phyloP scores from a whole-genome alignment of 2,113 vertebrate species.

The Apodemus sylvaticus region DNA sequence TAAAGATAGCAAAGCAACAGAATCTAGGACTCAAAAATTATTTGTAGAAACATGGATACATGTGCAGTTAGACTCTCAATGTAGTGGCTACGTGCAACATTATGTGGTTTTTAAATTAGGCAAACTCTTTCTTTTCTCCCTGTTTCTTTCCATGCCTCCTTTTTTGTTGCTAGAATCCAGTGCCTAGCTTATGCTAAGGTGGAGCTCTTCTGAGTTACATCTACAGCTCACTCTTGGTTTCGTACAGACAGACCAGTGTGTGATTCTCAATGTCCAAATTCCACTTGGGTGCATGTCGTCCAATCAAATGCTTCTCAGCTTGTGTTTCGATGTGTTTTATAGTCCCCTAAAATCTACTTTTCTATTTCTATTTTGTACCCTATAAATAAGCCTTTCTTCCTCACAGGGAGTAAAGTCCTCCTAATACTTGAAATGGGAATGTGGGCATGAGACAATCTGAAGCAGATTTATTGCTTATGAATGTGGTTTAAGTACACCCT shows the following conservation, averaged over 20 bases:
- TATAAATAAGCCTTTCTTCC: constrained; percentile 40
- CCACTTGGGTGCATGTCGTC: neutral
- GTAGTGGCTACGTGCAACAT: neutral
- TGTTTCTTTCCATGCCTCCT: neutral
- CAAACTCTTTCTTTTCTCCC: neutral
- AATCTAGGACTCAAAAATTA: neutral
- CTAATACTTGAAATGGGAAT: neutral
- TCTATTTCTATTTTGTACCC: neutral
- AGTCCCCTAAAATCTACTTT: neutral
- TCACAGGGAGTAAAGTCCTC: neutral
- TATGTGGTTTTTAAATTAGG: neutral
- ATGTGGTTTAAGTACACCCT: neutral
- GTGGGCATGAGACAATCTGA: neutral
- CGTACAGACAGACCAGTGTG: neutral
- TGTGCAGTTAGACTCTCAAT: neutral
- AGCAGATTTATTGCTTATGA: neutral
- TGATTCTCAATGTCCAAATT: neutral
- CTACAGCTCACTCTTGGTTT: neutral
- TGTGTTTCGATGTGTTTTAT: constrained; percentile 18
- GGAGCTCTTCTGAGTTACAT: neutral
- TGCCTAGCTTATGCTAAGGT: neutral
- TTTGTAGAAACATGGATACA: neutral
- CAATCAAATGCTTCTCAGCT: neutral
- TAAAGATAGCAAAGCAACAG: neutral
- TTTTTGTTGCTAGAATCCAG: neutral